Conservation (phyloP, 2,113 vertebrate genomes). For the Symphodus melops region DNA sequence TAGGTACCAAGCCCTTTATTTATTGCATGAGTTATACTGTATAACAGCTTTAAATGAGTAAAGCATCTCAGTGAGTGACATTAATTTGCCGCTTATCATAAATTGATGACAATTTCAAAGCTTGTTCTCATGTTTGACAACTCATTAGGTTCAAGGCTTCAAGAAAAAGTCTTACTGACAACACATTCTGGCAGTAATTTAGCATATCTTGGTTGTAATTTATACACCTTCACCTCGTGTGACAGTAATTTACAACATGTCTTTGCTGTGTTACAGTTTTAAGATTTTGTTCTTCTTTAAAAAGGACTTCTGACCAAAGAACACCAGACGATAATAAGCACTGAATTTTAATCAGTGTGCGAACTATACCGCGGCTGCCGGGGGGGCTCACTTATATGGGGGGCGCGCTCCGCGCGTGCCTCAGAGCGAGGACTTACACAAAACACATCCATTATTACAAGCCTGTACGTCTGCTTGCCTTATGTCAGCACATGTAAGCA, state of each 20-base stretch:
- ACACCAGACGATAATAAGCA: constrained; percentile 35
- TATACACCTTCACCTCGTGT: constrained; percentile 47
- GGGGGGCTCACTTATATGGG: too few species aligned
- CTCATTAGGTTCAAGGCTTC: constrained; percentile 57
- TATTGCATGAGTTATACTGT: constrained; percentile 10
- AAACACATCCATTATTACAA: too few species aligned
- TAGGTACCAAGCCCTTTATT: constrained; percentile 30
- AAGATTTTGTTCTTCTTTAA: constrained; percentile 34
- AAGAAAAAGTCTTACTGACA: constrained; percentile 50
- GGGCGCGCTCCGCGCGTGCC: too few species aligned
- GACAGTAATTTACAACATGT: constrained; percentile 64
- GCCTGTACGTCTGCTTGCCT: too few species aligned
- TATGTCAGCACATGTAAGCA: too few species aligned
- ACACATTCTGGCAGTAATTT: constrained; percentile 47
- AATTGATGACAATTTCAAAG: constrained; percentile 47
- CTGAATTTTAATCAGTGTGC: too few species aligned
- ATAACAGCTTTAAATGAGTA: constrained; percentile 49
- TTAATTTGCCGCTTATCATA: constrained; percentile 69
- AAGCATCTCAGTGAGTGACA: constrained; percentile 53
- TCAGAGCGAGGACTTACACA: too few species aligned
- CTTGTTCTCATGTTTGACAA: constrained; percentile 40
- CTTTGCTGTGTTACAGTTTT: constrained; percentile 25
- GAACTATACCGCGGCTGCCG: too few species aligned
- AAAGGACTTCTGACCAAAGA: constrained; percentile 30
- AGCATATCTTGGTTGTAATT: constrained; percentile 39